Base-by-base conservation (phyloP, 2,113 vertebrate species). In the Nettapus auritus region DNA sequence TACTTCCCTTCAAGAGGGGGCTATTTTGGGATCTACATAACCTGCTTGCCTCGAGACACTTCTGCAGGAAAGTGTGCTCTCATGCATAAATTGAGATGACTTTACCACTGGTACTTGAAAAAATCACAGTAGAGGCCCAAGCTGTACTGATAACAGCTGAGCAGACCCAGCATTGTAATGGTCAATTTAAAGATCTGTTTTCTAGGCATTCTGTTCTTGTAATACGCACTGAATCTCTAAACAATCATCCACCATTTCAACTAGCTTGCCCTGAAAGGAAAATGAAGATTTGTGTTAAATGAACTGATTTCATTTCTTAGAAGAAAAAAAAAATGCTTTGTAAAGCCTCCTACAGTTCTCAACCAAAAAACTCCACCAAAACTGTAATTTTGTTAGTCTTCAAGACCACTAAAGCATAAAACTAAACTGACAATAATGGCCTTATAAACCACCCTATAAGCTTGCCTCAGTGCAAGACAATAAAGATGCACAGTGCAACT, bases 291-390 rank as follows among this genome's bases (percentile, higher is more conserved):
- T 53, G 0, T 28, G 17, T 84, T 79, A 89, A 57, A 85, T 92
- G 80, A 94, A 44, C n/a, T 46, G 46, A 76, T 89, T 93, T 60
- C 40, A 83, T 22, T 82, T 90, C 88, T 52, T 59, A 80, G 59
- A 90, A 80, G 59, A 90, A 64, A 59, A 86, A 59, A 86, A 89
- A 21, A 52, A 9, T 69, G 82, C 78, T 95, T 93, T 89, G 50
- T 80, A 77, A 69, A 42, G 63, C 33, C 13, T 69, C 63, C 57
- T 42, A 13, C 36, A 29, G 52, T 53, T n/a, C 59, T 84, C 5
- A 2, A 62, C 84, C 56, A 93, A 60, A 91, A 78, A n/a, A 21
- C 55, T 36, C 63, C 63, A 66, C 64, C 5, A 1, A 33, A 59
- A 60, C 55, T 1, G 0, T 40, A 74, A 82, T 87, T 87, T 74